Conservation (phyloP, 1,140 invertebrate species). For the Caligus rogercresseyi region DNA sequence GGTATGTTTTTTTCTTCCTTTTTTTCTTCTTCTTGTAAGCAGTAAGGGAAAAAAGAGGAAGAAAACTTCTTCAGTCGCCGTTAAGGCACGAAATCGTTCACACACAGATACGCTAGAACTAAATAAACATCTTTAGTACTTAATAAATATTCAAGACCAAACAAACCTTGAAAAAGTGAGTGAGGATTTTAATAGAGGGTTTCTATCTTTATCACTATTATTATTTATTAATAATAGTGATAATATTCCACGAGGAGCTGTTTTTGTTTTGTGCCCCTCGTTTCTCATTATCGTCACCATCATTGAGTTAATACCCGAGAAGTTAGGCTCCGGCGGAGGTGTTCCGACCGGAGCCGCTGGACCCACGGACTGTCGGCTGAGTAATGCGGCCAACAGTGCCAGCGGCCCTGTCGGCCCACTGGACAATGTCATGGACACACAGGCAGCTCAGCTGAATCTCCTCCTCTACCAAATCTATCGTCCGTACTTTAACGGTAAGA, state of each 20-base stretch:
- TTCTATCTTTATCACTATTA: no score
- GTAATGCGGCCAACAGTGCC: no score
- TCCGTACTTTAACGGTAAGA: conserved; percentile 18
- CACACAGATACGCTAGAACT: no score
- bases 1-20: no score
- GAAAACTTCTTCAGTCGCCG: neutral
- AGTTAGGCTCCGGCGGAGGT: neutral
- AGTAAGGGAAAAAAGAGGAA: neutral
- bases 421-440: conserved; percentile 13
- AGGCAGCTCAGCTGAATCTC: conserved; percentile 14
- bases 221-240: no score
- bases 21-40: no score
- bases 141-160: no score
- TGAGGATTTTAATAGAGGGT: no score
- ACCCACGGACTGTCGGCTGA: neutral
- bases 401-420: conserved; percentile 1
- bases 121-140: no score
- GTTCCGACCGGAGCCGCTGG: neutral
- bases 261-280: neutral
- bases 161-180: no score
- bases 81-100: neutral
- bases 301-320: neutral
- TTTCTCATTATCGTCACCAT: neutral
- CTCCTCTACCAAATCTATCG: conserved; percentile 16
- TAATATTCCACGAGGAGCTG: no score